Evolutionary conservation across 2,113 vertebrate genomes (phyloP).

Genomic region (Aegithalos caudatus): DNA sequence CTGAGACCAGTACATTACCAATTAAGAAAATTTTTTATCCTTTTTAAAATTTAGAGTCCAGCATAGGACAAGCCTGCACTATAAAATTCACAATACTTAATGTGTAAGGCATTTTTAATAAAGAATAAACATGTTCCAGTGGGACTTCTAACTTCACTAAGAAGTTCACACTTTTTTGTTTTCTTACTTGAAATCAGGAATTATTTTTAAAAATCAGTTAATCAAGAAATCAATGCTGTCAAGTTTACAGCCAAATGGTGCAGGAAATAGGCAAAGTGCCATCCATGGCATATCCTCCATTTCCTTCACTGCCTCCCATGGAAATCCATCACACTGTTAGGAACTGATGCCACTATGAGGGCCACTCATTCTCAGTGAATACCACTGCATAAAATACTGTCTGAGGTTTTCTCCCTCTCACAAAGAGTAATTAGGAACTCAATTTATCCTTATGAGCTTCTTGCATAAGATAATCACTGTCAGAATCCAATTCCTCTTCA

Average conservation of each 20-base stretch:
- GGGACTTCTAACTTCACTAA: neutral
- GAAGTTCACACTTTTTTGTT: neutral
- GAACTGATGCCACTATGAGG: slow-evolving; percentile 59
- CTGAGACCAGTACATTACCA: neutral
- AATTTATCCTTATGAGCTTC: neutral
- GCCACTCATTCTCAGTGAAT: slow-evolving; percentile 62
- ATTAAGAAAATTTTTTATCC: neutral
- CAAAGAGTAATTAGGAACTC: neutral
- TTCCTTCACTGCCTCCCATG: neutral
- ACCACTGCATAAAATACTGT: slow-evolving; percentile 44
- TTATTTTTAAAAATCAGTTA: neutral
- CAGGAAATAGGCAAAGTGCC: neutral
- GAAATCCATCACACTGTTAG: neutral
- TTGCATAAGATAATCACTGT: slow-evolving; percentile 39
- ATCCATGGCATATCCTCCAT: neutral
- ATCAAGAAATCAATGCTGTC: neutral
- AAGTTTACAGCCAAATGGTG: neutral
- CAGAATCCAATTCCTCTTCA: slow-evolving; percentile 11
- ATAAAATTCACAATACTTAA: neutral
- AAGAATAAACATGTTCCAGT: neutral
- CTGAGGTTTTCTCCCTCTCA: neutral
- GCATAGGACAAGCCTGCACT: neutral
- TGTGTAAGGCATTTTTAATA: neutral
- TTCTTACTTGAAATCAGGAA: neutral
- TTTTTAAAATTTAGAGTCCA: neutral